phyloP scores from a whole-genome alignment of 2,888 invertebrate species.

The Myopa tessellatipennis region DNA sequence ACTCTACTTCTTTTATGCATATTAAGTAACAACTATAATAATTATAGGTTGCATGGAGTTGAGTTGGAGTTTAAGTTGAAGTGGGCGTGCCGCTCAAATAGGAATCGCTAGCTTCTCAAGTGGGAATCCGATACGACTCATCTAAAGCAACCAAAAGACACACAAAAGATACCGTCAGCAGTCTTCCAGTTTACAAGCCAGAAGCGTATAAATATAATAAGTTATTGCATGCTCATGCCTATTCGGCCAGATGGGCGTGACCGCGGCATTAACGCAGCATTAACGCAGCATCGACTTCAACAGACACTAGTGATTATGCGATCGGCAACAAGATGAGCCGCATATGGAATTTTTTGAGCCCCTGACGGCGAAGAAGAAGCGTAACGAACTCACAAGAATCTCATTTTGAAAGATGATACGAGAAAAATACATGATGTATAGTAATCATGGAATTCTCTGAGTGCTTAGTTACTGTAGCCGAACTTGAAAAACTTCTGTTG shows the following conservation, averaged over 20 bases:
- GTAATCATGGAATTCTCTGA: neutral
- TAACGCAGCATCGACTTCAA: neutral
- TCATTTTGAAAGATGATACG: conserved; percentile 25
- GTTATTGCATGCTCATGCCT: conserved; percentile 3
- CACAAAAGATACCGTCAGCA: neutral
- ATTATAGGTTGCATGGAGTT: too few species aligned
- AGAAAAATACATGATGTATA: conserved; percentile 9
- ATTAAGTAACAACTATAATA: too few species aligned
- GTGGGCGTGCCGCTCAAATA: neutral
- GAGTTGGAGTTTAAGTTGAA: neutral
- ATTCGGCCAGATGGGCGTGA: neutral
- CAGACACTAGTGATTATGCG: neutral
- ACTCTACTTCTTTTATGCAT: too few species aligned
- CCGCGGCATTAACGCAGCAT: neutral
- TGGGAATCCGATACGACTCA: neutral
- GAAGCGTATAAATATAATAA: neutral
- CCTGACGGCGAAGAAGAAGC: neutral
- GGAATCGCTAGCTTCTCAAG: neutral
- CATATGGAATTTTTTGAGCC: neutral
- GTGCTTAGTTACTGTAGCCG: neutral
- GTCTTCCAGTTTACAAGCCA: neutral
- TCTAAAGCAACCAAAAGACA: too few species aligned
- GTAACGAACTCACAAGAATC: conserved; percentile 10
- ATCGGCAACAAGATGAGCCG: neutral
- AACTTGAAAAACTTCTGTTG: neutral